phyloP scores from a whole-genome alignment of 2,113 vertebrate genomes.

The Okapia johnstoni region DNA sequence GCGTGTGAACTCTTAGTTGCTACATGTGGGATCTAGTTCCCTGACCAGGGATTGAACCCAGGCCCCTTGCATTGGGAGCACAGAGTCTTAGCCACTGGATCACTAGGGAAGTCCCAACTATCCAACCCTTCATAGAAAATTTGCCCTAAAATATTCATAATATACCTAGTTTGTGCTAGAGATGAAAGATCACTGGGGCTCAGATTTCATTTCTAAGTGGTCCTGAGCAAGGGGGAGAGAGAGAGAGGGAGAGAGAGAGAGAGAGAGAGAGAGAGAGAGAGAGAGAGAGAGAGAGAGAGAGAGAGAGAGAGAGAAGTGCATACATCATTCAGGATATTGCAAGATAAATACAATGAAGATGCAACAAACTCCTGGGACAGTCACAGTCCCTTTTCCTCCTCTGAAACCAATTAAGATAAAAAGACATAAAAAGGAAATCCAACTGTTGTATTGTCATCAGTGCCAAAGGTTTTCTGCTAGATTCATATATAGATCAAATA shows the following conservation, averaged over 20 bases:
- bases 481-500: not conserved
- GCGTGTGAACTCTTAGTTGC: not conserved
- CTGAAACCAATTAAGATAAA: not conserved
- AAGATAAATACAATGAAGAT: not conserved
- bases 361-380: not conserved
- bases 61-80: not conserved
- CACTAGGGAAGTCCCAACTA: not conserved
- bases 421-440: not conserved
- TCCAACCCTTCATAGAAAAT: not conserved
- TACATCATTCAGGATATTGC: not conserved
- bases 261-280: not conserved
- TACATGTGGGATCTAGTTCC: not conserved
- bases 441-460: not conserved
- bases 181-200: not conserved
- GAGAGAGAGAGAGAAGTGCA: not conserved
- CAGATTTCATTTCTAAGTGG: not conserved
- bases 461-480: not conserved
- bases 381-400: not conserved
- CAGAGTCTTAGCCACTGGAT: not conserved
- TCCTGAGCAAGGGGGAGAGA: not conserved
- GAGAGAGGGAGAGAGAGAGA: not conserved
- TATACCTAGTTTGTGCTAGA: not conserved
- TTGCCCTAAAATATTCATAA: not conserved
- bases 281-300: not conserved
- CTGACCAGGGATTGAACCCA: not conserved